Evolutionary conservation across 1,140 invertebrate genomes (phyloP).

Genomic region (Chlorops oryzae): DNA sequence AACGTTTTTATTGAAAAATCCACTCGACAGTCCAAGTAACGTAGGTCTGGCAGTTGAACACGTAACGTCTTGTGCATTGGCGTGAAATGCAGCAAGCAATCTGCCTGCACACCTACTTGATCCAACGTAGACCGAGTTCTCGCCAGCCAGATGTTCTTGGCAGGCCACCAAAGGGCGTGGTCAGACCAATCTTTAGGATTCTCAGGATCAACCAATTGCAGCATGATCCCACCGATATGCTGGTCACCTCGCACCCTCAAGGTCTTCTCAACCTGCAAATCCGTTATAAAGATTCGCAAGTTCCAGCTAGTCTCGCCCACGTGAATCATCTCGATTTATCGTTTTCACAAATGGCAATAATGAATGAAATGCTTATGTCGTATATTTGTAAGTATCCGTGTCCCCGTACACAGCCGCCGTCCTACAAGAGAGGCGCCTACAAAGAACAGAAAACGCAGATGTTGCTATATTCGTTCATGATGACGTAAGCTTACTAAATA

Average conservation of each 20-base stretch:
- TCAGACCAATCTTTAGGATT: conserved; percentile 97
- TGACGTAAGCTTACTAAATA: too few species aligned
- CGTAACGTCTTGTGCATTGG: conserved; percentile 97
- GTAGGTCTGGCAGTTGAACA: conserved; percentile 88
- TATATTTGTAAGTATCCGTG: too few species aligned
- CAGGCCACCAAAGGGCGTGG: conserved; percentile 98
- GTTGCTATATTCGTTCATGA: too few species aligned
- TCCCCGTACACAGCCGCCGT: too few species aligned
- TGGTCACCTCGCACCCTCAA: conserved; percentile 95
- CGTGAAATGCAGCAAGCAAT: conserved; percentile 91
- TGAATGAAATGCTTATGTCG: too few species aligned
- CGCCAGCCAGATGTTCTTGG: conserved; percentile 88
- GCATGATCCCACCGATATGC: conserved; percentile 98
- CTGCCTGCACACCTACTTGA: conserved; percentile 95
- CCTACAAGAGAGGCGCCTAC: too few species aligned
- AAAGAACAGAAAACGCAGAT: too few species aligned
- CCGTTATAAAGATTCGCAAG: conserved; percentile 88
- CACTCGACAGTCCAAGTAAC: conserved; percentile 86
- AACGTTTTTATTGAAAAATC: conserved; percentile 97
- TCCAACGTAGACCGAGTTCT: conserved; percentile 92
- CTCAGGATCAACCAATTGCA: conserved; percentile 95
- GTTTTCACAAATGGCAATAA: too few species aligned
- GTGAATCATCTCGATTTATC: too few species aligned
- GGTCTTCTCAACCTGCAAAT: conserved; percentile 82
- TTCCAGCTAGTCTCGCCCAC: conserved; percentile 96